phyloP scores from a whole-genome alignment of 1,140 invertebrate genomes.

The Lycorma delicatula region DNA sequence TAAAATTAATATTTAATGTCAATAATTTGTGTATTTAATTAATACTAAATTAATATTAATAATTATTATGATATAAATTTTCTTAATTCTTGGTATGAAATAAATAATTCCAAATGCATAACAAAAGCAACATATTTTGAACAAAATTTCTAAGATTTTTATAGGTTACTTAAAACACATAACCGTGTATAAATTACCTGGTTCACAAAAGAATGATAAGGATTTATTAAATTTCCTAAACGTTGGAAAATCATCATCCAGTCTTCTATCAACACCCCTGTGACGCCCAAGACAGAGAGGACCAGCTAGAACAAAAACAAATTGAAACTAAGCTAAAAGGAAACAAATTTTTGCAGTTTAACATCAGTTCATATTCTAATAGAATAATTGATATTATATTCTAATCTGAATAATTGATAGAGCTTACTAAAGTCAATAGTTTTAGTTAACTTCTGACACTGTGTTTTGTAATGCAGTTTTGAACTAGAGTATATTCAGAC shows the following conservation, averaged over 20 bases:
- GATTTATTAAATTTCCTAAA: constrained; percentile 79
- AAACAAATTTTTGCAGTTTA: too few relatives aligned
- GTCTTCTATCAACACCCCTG: constrained; percentile 55
- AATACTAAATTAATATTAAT: too few relatives aligned
- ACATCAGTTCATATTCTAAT: too few relatives aligned
- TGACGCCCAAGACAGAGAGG: constrained; percentile 67
- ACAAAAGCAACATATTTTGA: background rate
- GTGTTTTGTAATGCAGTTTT: too few relatives aligned
- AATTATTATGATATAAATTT: background rate
- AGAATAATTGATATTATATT: too few relatives aligned
- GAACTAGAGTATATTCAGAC: too few relatives aligned
- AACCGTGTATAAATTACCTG: constrained; percentile 38
- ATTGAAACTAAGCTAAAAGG: background rate
- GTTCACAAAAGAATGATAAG: constrained; percentile 56
- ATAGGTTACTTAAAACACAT: too few relatives aligned
- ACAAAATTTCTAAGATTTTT: background rate
- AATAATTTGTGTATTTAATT: too few relatives aligned
- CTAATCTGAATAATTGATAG: too few relatives aligned
- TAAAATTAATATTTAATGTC: too few relatives aligned
- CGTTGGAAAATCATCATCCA: constrained; percentile 66
- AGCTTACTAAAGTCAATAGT: too few relatives aligned
- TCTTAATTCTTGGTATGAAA: background rate
- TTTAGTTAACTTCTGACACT: too few relatives aligned
- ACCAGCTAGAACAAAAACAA: constrained; percentile 48
- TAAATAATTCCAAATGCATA: background rate